A percentile compares a stretch with the other conserved stretches of the same genome.
Evolutionary conservation across 2,888 invertebrate genomes (phyloP).

Genomic region (Ectemnius continuus): DNA sequence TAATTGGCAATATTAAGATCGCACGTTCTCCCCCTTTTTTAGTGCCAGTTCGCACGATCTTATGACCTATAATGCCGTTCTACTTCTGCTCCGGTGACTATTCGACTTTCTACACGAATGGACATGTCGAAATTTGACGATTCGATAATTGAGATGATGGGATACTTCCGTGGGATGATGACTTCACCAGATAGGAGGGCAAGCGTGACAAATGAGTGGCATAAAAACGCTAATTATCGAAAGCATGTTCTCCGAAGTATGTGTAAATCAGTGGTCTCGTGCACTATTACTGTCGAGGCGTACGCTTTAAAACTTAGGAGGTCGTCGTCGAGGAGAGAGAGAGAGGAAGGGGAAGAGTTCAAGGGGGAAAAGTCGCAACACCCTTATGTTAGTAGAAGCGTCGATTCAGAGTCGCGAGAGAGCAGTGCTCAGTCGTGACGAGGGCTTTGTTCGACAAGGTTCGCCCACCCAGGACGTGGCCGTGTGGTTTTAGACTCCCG

Average conservation of each 20-base stretch:
- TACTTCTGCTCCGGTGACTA: constrained; percentile 28
- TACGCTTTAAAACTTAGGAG: too few species aligned
- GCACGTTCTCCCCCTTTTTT: constrained; percentile 31
- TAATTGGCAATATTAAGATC: constrained; percentile 7
- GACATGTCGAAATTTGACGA: constrained; percentile 31
- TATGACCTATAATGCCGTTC: constrained; percentile 24
- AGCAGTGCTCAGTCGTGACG: constrained; percentile 46
- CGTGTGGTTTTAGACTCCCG: constrained; percentile 43
- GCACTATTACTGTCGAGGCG: too few species aligned
- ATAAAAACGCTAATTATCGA: constrained; percentile 7
- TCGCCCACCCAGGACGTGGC: constrained; percentile 54
- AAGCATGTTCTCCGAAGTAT: background rate
- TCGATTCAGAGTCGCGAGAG: constrained; percentile 28
- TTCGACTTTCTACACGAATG: constrained; percentile 43
- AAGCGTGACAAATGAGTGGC: background rate
- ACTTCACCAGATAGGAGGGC: background rate
- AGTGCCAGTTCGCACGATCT: constrained; percentile 43
- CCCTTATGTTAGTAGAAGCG: constrained; percentile 17
- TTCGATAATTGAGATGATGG: background rate
- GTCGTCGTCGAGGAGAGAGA: too few species aligned
- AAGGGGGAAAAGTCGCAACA: constrained; percentile 4
- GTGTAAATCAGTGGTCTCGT: background rate
- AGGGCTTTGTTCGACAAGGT: constrained; percentile 52
- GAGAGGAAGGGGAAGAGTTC: background rate
- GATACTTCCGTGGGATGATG: background rate